Evolutionary conservation across 2,888 invertebrate genomes (phyloP).

Genomic region (Oscheius sp.): DNA sequence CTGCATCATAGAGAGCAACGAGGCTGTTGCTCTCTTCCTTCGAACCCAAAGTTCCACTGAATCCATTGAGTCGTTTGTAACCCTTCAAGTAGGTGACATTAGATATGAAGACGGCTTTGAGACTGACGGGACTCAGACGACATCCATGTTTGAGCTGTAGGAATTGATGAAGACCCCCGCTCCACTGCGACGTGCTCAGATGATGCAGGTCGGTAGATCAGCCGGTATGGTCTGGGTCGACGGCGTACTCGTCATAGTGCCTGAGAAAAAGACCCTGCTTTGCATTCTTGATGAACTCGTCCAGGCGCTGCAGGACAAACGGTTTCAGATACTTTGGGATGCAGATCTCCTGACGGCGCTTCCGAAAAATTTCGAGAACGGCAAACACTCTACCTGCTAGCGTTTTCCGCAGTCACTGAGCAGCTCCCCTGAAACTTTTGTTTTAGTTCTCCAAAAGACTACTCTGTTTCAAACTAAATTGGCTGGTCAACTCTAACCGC

Average conservation of each 20-base stretch:
- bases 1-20: too few species aligned
- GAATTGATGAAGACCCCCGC: slow-evolving; percentile 69
- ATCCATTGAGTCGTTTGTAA: slow-evolving; percentile 69
- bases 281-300: slow-evolving; percentile 22
- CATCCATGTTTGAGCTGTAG: slow-evolving; percentile 73
- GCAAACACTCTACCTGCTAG: too few species aligned
- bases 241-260: slow-evolving; percentile 38
- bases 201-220: slow-evolving; percentile 39
- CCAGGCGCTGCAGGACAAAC: background rate
- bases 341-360: slow-evolving; percentile 1
- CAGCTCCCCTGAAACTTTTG: too few species aligned
- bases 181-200: slow-evolving; percentile 73
- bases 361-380: slow-evolving; percentile 5
- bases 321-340: too few species aligned
- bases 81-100: slow-evolving; percentile 69
- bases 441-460: too few species aligned
- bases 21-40: too few species aligned
- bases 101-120: slow-evolving; percentile 75
- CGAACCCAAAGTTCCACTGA: slow-evolving; percentile 75
- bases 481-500: too few species aligned
- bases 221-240: slow-evolving; percentile 30
- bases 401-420: too few species aligned
- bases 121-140: slow-evolving; percentile 68
- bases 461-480: too few species aligned
- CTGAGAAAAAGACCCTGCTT: slow-evolving; percentile 6